A percentile compares a stretch with the other conserved stretches of the same genome.
phyloP scores from a whole-genome alignment of 2,113 vertebrate genomes.

The Barbus barbus region DNA sequence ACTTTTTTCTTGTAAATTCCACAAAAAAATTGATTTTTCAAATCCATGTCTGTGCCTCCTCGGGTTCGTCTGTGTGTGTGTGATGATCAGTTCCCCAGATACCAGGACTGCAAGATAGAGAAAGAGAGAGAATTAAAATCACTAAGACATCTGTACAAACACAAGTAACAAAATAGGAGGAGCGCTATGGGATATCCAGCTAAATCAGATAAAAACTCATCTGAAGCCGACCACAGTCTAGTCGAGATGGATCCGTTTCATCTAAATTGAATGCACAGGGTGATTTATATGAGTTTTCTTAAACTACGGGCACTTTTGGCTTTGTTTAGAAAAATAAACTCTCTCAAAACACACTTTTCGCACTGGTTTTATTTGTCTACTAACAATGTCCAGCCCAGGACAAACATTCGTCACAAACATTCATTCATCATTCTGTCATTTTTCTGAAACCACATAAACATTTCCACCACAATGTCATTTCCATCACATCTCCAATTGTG shows the following conservation, averaged over 20 bases:
- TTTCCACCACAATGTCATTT: too few relatives aligned
- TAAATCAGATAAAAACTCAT: slow-evolving; percentile 13
- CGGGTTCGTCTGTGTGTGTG: slow-evolving; percentile 36
- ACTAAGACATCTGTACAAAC: slow-evolving; percentile 5
- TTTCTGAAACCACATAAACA: too few relatives aligned
- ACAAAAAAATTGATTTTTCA: slow-evolving; percentile 50
- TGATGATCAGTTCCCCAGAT: slow-evolving; percentile 85
- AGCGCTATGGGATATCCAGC: background rate
- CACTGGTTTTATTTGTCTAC: background rate
- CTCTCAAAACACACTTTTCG: background rate
- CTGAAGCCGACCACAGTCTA: background rate
- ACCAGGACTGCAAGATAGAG: slow-evolving; percentile 85
- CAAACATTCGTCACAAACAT: background rate
- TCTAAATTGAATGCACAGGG: slow-evolving; percentile 17
- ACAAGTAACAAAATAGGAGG: slow-evolving; percentile 23
- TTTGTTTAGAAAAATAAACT: background rate
- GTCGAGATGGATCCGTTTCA: background rate
- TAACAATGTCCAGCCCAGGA: background rate
- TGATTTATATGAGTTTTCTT: background rate
- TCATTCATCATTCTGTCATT: background rate
- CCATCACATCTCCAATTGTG: too few relatives aligned
- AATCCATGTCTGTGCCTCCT: slow-evolving; percentile 51
- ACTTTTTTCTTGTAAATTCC: slow-evolving; percentile 59
- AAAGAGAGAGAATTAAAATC: slow-evolving; percentile 28
- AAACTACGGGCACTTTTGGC: background rate